Base-by-base conservation (phyloP, 2,113 vertebrate species). In the Poeciliopsis prolifica region DNA sequence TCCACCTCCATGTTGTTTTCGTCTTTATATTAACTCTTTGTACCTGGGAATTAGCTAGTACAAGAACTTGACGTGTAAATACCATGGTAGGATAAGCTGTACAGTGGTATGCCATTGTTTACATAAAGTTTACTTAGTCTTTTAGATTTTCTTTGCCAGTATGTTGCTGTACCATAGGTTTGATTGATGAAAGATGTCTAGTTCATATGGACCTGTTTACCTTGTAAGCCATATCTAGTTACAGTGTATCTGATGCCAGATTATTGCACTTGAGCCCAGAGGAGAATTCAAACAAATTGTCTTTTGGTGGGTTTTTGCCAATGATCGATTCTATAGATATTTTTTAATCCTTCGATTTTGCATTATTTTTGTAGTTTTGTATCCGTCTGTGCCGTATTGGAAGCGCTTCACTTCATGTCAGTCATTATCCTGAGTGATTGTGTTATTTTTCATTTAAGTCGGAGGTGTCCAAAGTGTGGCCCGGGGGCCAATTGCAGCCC, bases 81-180 rank as follows among this genome's bases (percentile, higher is more conserved):
- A 97, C 87, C 90, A 92, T 94, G 94, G 95, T 94, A 94, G 94
- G 92, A 93, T 93, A 92, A 96, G 94, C 94, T 94, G 95, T 96
- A 93, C 95, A 96, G 95, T 95, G 95, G 90, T 96, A 95, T 97
- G 92, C 94, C 91, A 95, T 96, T 95, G 97, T 99, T 98, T 98
- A 98, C 97, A 97, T 94, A 93, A 96, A 95, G 93, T 96, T 95
- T 33, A 93, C 95, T 91, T 96, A 96, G 94, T 87, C 94, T 85
- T 94, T 89, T 83, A 88, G 82, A 77, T 80, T 68, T 95, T 71
- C 74, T 90, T 94, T 96, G 95, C 96, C 96, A 97, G 96, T 92
- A 90, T 94, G 92, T 94, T 83, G 80, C 77, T 94, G 79, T 95
- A 87, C 69, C 91, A 92, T 95, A 92, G 88, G 91, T 91, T 94